Percentiles rank a stretch among this genome's conserved stretches.
phyloP scores from a whole-genome alignment of 1,140 invertebrate genomes.

The Drosophila parvula region DNA sequence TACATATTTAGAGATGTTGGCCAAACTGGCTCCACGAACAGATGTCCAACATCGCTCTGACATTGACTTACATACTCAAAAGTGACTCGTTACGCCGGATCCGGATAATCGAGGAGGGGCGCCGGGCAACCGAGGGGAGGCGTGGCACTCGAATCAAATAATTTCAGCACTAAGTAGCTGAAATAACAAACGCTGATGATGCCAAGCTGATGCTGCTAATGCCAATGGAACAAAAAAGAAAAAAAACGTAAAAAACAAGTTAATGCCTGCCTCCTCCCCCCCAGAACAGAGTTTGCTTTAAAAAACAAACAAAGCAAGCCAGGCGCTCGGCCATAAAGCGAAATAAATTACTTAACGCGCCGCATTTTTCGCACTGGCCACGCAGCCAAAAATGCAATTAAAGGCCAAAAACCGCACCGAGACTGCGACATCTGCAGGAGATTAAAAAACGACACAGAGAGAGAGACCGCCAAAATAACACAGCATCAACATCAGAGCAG shows the following conservation, averaged over 20 bases:
- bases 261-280: conserved; percentile 17
- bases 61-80: conserved; percentile 62
- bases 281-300: conserved; percentile 24
- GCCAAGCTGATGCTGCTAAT: conserved; percentile 16
- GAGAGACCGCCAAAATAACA: conserved; percentile 6
- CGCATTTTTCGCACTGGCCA: conserved; percentile 57
- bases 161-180: conserved; percentile 56
- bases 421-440: conserved; percentile 61
- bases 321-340: conserved; percentile 48
- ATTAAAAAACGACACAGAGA: conserved; percentile 55
- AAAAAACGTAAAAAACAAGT: conserved; percentile 39
- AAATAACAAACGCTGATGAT: conserved; percentile 48
- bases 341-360: conserved; percentile 67
- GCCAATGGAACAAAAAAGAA: conserved; percentile 10
- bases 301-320: conserved; percentile 43
- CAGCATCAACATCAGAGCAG: conserved; percentile 1
- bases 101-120: conserved; percentile 15
- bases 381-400: conserved; percentile 66
- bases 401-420: conserved; percentile 54
- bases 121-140: neutral
- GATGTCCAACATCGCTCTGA: conserved; percentile 54
- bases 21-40: conserved; percentile 34
- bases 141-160: conserved; percentile 49
- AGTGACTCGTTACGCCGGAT: conserved; percentile 28
- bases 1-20: conserved; percentile 53